phyloP scores from a whole-genome alignment of 2,888 invertebrate species.

The Heliconius ismenius region DNA sequence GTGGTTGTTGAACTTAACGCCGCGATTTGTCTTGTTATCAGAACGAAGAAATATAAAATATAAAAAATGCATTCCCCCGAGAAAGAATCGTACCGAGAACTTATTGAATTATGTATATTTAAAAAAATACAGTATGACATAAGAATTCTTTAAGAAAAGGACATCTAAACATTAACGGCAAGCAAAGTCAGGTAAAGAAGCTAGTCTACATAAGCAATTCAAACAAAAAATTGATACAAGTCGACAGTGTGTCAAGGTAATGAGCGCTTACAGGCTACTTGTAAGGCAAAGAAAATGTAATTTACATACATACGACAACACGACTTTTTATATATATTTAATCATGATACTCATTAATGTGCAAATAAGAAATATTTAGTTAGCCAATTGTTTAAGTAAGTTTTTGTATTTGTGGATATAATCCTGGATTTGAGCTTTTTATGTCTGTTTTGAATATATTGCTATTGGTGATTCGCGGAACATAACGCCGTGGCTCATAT shows the following conservation, averaged over 20 bases:
- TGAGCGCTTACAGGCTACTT: slow-evolving; percentile 16
- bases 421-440: neutral
- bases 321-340: slow-evolving; percentile 23
- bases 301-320: slow-evolving; percentile 18
- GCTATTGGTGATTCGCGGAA: neutral
- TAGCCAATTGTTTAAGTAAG: slow-evolving; percentile 12
- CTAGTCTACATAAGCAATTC: neutral
- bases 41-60: no score
- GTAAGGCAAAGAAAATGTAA: slow-evolving; percentile 28
- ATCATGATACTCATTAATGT: slow-evolving; percentile 18
- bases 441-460: neutral
- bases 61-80: no score
- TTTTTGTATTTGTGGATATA: slow-evolving; percentile 11
- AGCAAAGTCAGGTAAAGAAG: no score
- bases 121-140: no score
- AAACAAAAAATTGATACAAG: slow-evolving; percentile 18
- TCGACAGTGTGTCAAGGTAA: slow-evolving; percentile 26
- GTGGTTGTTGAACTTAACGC: neutral
- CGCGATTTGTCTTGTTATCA: neutral
- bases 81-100: no score
- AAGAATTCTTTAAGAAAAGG: no score
- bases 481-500: no score
- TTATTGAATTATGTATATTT: no score
- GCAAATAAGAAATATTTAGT: slow-evolving; percentile 15
- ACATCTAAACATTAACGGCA: neutral